Percentiles rank a stretch among this genome's conserved stretches.
These are phyloP conservation scores for Sander vitreus DNA, from an alignment of 2,113 vertebrate species.

Conservation along the genomic window DNA sequence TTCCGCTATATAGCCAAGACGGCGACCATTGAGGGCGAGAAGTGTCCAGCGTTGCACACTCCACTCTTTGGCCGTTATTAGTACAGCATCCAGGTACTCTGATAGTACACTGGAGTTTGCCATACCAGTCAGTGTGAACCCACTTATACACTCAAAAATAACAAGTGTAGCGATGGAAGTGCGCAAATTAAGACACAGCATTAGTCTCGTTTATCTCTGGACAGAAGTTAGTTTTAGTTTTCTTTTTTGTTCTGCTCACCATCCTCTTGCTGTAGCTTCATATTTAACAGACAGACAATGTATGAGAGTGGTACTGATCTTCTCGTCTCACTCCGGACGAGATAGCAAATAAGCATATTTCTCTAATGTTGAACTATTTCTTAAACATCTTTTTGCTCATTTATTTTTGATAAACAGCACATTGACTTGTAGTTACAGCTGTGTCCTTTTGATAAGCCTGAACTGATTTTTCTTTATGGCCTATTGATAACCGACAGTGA, in stretches of 20 bases:
- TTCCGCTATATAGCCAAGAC: too few relatives aligned
- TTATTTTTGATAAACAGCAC: constrained; percentile 15
- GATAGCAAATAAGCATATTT: too few relatives aligned
- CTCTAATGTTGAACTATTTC: neutral
- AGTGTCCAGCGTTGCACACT: too few relatives aligned
- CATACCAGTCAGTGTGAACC: too few relatives aligned
- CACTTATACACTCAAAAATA: too few relatives aligned
- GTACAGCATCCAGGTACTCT: too few relatives aligned
- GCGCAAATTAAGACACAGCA: too few relatives aligned
- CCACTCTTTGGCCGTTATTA: too few relatives aligned
- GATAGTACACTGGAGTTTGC: too few relatives aligned
- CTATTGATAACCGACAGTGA: constrained; percentile 12
- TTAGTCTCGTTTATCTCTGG: neutral
- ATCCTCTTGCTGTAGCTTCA: neutral
- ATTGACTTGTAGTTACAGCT: constrained; percentile 23
- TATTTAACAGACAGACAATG: neutral
- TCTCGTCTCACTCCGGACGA: constrained; percentile 20
- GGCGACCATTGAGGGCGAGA: too few relatives aligned
- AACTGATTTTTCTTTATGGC: constrained; percentile 32
- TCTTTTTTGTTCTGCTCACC: neutral
- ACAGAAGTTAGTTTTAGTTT: neutral
- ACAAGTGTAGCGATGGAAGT: too few relatives aligned
- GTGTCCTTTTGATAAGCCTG: constrained; percentile 54
- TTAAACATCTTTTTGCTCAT: neutral
- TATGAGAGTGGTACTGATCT: constrained; percentile 7